Base-by-base conservation (phyloP, 2,113 vertebrate species). In the Phaetusa simplex region DNA sequence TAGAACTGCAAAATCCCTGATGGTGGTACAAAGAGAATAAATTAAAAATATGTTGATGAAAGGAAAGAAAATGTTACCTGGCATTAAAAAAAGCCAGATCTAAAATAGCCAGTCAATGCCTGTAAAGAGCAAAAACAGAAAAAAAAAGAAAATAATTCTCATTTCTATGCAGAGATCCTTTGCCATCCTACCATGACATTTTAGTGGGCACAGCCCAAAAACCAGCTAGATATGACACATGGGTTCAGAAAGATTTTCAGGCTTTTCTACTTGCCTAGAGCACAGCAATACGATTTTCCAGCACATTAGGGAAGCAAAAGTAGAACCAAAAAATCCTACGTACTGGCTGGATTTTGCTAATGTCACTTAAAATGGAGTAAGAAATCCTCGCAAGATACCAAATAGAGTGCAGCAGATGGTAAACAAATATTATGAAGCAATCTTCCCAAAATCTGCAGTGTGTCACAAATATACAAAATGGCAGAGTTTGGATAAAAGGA, bases 361-460 rank as follows among this genome's bases (percentile, higher is more conserved):
- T 97, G 96, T 95, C 97, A 96, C 96, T 98, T 96, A 95, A 97
- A 98, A 98, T 91, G 97, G 94, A 98, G 97, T 96, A 52, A 97
- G 95, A 97, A 97, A 97, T 82, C 95, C 97, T 98, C 92, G 32
- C 95, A 97, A 97, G 97, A 97, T 58, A 96, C 91, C 96, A 82
- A 97, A 96, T 16, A 97, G 97, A 96, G 95, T 69, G 96, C 96
- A 93, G 98, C 98, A 98, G 98, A 98, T 98, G 98, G 98, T 70
- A 97, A 98, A 96, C 95, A 97, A 98, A 98, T 97, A 97, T 97
- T 93, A 95, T 81, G 97, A 97, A 98, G 98, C 97, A 97, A 98
- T 98, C 97, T 98, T 95, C 55, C 52, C 97, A 93, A 97, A 97
- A 98, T 96, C 95, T 96, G 97, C 96, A 97, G 97, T 34, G 95